These are phyloP conservation scores for Lasioglossum vierecki DNA, from an alignment of 2,888 invertebrate genomes.

Conservation along the genomic window DNA sequence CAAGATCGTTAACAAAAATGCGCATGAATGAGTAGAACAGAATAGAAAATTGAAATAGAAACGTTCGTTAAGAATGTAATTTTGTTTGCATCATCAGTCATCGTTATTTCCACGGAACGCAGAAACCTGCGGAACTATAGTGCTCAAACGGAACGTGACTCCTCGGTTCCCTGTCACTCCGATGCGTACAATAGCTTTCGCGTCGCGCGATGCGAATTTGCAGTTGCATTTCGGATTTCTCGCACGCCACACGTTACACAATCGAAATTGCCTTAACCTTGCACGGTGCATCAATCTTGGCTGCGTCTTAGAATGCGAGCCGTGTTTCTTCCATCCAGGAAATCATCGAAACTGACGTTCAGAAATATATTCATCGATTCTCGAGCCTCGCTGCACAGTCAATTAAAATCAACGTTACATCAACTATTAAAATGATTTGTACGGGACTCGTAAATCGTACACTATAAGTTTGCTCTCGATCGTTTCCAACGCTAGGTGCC, in stretches of 20 bases:
- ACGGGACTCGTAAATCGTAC: no score
- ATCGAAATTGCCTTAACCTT: conserved; percentile 57
- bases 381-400: neutral
- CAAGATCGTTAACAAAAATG: neutral
- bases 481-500: neutral
- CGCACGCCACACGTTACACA: conserved; percentile 39
- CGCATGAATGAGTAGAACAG: neutral
- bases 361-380: neutral
- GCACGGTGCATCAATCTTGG: conserved; percentile 49
- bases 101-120: neutral
- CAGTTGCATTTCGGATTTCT: conserved; percentile 44
- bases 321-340: conserved; percentile 33
- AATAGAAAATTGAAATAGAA: neutral
- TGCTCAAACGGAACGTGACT: neutral
- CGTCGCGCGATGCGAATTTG: neutral
- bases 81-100: neutral
- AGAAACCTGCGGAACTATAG: neutral
- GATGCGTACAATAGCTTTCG: conserved; percentile 8
- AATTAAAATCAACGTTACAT: neutral
- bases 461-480: neutral
- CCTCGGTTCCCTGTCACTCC: neutral
- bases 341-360: conserved; percentile 18
- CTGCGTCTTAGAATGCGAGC: conserved; percentile 36
- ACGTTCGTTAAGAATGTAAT: neutral
- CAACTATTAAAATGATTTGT: neutral